Evolutionary conservation across 2,113 vertebrate species (phyloP).

Genomic region (Todiramphus saurophagus): DNA sequence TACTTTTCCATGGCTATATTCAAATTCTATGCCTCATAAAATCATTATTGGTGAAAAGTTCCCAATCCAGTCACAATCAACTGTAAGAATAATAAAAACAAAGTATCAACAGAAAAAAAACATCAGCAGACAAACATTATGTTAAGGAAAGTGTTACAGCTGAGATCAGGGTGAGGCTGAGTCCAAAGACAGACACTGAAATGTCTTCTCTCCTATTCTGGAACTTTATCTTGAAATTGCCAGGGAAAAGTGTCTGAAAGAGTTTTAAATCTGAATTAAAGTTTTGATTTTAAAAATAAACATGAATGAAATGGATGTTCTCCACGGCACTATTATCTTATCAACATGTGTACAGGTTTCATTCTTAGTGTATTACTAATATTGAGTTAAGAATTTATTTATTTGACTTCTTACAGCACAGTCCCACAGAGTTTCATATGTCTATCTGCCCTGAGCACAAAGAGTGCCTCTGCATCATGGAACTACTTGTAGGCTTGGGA

Average conservation of each 20-base stretch:
- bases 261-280: neutral
- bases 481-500: neutral
- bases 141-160: neutral
- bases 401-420: neutral
- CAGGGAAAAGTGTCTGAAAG: neutral
- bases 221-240: neutral
- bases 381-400: neutral
- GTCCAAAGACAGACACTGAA: rapidly evolving
- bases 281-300: neutral
- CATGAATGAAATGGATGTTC: neutral
- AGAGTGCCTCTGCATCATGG: neutral
- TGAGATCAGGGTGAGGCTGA: neutral
- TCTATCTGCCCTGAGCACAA: neutral
- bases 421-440: neutral
- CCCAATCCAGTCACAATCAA: neutral
- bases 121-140: neutral
- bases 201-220: neutral
- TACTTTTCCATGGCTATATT: neutral
- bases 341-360: neutral
- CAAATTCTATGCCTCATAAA: neutral
- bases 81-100: neutral
- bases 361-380: neutral
- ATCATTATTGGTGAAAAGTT: neutral
- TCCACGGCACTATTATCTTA: neutral
- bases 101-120: neutral